These are phyloP conservation scores for Clarias macrocephalus DNA, from an alignment of 2,113 vertebrate species.

Conservation along the genomic window DNA sequence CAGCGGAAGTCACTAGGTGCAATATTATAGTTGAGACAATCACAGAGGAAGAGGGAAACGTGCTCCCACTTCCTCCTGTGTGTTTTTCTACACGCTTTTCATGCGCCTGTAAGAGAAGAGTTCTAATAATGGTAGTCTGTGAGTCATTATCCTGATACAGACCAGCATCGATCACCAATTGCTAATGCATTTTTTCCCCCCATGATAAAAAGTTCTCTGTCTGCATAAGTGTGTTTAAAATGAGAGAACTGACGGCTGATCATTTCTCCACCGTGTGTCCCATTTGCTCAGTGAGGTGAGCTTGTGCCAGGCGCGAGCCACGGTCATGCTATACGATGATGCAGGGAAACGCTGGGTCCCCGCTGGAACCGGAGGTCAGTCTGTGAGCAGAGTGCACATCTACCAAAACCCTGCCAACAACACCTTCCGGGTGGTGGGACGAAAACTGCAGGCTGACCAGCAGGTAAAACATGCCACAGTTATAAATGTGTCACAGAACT, in stretches of 20 bases:
- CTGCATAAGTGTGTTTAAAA: background rate
- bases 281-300: conserved; percentile 73
- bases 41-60: conserved; percentile 35
- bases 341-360: conserved; percentile 80
- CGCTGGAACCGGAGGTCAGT: conserved; percentile 70
- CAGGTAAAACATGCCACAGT: conserved; percentile 69
- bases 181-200: background rate
- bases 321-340: conserved; percentile 85
- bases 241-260: background rate
- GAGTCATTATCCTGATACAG: background rate
- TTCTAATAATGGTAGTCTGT: background rate
- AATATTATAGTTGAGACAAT: conserved; percentile 23
- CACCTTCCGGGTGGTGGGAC: conserved; percentile 82
- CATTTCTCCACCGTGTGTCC: background rate
- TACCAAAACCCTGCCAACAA: conserved; percentile 76
- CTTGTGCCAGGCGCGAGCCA: conserved; percentile 80
- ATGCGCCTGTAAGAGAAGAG: background rate
- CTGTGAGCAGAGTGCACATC: conserved; percentile 80
- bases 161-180: background rate
- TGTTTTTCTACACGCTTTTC: background rate
- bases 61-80: conserved; percentile 43
- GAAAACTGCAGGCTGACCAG: conserved; percentile 81
- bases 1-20: conserved; percentile 61
- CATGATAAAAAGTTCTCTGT: background rate
- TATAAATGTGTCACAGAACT: background rate